Base-by-base conservation (phyloP, 2,113 vertebrate species). In the Notechis scutatus region DNA sequence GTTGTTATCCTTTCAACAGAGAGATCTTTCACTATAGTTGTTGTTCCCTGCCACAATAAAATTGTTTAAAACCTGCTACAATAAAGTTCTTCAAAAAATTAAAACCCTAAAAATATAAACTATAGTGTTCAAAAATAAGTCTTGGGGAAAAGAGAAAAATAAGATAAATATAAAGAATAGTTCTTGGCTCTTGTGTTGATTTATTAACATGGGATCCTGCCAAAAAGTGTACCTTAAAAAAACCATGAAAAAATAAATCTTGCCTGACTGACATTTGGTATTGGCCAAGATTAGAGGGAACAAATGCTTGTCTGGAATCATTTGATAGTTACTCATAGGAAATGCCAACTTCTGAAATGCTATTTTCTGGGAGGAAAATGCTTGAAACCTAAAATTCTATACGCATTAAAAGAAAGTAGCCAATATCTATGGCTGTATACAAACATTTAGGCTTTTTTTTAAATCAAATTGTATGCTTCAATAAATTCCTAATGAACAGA, bases 301-400 rank as follows among this genome's bases (percentile, higher is more conserved):
- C 64, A 88, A 88, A 92, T 88, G 34, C 6, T 81, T 90, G 54
- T 85, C 90, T 34, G 11, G n/a, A 90, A 93, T 23, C 88, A 94
- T 91, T 59, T 57, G 42, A 91, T 93, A 9, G 42, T 34, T 74
- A n/a, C n/a, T 42, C 2, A 21, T 89, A 90, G 52, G 93, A 92
- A 57, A 47, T 90, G 81, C 59, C 91, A 8, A 88, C 95, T 94
- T 93, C 91, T 93, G 95, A 95, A 89, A 15, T 18, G 11, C n/a
- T 92, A 59, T 90, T 94, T 93, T 93, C 94, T 94, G 64, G 91
- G 92, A 81, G 93, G 59, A 56, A 59, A 47, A 12, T 88, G 93
- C 34, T 90, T 92, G 93, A 92, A 81, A 57, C 21, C 26, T n/a
- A 91, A 23, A 54, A 47, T 39, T 54, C 90, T 89, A 90, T 18